These are phyloP conservation scores for Zoroaster sp. DNA, from an alignment of 53 echinoderm and acorn worm species.

Conservation along the genomic window DNA sequence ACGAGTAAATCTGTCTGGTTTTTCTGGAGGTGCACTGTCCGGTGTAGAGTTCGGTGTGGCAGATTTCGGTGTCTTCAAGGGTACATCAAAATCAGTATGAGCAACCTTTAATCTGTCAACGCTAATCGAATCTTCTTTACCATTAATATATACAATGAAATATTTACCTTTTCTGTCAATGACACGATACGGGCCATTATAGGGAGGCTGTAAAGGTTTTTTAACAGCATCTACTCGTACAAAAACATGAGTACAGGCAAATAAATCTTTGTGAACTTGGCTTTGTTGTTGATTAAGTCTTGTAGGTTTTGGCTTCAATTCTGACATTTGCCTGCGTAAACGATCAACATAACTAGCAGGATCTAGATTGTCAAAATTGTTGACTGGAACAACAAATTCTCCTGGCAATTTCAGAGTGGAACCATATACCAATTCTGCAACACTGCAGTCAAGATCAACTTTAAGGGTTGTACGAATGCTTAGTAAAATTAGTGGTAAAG, in stretches of 20 bases:
- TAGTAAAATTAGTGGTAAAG: too few species aligned
- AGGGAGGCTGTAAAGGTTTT: slow-evolving; percentile 6
- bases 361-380: not conserved
- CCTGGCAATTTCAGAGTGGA: slow-evolving; percentile 1
- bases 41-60: not conserved
- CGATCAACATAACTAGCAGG: not conserved
- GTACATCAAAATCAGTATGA: not conserved
- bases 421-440: not conserved
- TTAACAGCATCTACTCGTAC: not conserved
- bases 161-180: not conserved
- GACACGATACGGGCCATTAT: not conserved
- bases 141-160: not conserved
- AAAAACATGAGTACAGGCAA: not conserved
- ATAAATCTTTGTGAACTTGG: not conserved
- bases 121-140: not conserved
- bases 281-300: too few species aligned
- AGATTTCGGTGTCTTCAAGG: not conserved
- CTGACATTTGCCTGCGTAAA: not conserved
- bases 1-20: not conserved
- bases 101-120: not conserved
- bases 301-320: too few species aligned
- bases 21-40: not conserved
- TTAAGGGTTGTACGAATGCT: not conserved
- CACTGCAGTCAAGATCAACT: not conserved
- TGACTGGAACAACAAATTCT: not conserved